phyloP scores from a whole-genome alignment of 1,140 invertebrate species.

The Papilio aristodemus region DNA sequence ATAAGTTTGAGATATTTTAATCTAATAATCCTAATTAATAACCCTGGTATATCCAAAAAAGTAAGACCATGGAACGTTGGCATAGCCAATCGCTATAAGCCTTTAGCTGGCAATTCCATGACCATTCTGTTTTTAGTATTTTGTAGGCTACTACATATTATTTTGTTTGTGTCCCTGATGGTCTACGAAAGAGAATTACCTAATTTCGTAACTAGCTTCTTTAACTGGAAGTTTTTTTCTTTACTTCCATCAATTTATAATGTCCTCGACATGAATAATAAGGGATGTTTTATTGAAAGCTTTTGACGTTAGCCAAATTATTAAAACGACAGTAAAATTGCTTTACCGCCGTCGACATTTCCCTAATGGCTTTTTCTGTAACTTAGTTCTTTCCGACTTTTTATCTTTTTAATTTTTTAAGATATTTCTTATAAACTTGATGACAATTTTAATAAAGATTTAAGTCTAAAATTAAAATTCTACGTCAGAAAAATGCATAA shows the following conservation, averaged over 20 bases:
- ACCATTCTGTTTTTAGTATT: too few species aligned
- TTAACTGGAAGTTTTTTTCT: background rate
- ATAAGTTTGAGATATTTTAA: too few species aligned
- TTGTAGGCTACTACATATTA: too few species aligned
- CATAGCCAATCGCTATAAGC: too few species aligned
- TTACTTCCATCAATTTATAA: background rate
- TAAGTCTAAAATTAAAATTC: background rate
- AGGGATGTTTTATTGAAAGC: constrained; percentile 18
- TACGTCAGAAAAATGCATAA: too few species aligned
- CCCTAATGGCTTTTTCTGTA: constrained; percentile 18
- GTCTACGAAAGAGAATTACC: too few species aligned
- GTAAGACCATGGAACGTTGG: too few species aligned
- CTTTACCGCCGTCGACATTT: constrained; percentile 17
- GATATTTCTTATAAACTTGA: background rate
- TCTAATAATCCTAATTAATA: too few species aligned
- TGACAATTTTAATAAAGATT: background rate
- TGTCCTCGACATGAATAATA: constrained; percentile 8
- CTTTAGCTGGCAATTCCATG: too few species aligned
- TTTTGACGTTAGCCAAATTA: constrained; percentile 18
- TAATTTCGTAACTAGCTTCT: background rate
- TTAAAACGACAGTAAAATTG: constrained; percentile 22
- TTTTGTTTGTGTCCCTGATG: too few species aligned
- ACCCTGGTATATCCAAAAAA: too few species aligned
- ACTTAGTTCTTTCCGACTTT: constrained; percentile 14
- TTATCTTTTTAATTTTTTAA: constrained; percentile 1